These are phyloP conservation scores for Drosophila colorata DNA, from an alignment of 2,888 invertebrate genomes.

Conservation along the genomic window DNA sequence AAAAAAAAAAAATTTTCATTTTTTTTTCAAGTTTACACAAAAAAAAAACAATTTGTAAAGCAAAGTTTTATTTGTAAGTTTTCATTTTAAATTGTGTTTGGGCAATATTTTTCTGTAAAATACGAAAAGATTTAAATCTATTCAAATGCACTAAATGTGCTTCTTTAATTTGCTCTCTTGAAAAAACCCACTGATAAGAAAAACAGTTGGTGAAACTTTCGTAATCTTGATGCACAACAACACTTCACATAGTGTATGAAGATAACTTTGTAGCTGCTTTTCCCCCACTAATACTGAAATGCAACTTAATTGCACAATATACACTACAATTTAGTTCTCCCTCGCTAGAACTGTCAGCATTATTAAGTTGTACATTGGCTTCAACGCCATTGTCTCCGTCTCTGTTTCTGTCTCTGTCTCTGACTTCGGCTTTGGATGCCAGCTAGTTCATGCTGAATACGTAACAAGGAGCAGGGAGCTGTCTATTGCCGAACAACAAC, in stretches of 20 bases:
- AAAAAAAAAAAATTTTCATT: no score
- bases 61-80: no score
- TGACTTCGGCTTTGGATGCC: slow-evolving; percentile 6
- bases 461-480: not conserved
- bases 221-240: not conserved
- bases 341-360: slow-evolving; percentile 8
- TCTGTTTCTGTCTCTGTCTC: not conserved
- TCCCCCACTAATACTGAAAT: slow-evolving; percentile 2
- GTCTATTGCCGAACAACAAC: slow-evolving; percentile 26
- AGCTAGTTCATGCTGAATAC: not conserved
- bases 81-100: not conserved
- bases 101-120: not conserved
- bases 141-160: not conserved
- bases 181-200: no score
- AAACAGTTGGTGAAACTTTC: not conserved
- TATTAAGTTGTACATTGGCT: slow-evolving; percentile 33
- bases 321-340: slow-evolving; percentile 23
- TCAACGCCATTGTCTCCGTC: slow-evolving; percentile 5
- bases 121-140: not conserved
- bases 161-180: not conserved
- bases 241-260: not conserved
- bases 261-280: slow-evolving; percentile 1
- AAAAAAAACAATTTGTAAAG: no score
- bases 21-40: no score
- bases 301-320: slow-evolving; percentile 36